Evolutionary conservation across 1,140 invertebrate species (phyloP).

Genomic region (Achroia grisella): DNA sequence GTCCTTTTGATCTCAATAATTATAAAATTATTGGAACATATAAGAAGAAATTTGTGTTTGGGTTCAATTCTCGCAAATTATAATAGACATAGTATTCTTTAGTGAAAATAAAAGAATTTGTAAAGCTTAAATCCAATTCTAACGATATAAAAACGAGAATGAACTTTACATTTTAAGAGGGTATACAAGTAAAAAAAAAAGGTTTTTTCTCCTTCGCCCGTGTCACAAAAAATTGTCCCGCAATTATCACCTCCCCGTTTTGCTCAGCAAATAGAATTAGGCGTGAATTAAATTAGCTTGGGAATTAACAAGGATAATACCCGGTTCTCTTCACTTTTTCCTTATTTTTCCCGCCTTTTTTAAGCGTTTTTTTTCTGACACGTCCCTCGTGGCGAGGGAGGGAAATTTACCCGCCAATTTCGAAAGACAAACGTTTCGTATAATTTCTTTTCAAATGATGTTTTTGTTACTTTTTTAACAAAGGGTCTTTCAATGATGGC

Average conservation of each 20-base stretch:
- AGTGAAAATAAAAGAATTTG: no score
- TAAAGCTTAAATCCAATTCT: no score
- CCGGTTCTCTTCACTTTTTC: conserved; percentile 41
- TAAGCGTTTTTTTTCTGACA: conserved; percentile 40
- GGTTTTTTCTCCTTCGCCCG: conserved; percentile 17
- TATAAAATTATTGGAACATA: no score
- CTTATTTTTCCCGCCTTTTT: conserved; percentile 52
- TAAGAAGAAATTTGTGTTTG: no score
- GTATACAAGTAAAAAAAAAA: conserved; percentile 4
- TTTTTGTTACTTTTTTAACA: conserved; percentile 16
- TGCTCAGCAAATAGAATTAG: conserved; percentile 69
- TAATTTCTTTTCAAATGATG: conserved; percentile 22
- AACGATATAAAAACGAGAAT: conserved; percentile 16
- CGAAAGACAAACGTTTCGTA: conserved; percentile 43
- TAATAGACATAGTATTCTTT: no score
- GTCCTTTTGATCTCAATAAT: no score
- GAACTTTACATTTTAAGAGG: conserved; percentile 7
- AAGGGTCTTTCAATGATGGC: neutral
- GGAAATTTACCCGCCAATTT: conserved; percentile 58
- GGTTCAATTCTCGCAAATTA: no score
- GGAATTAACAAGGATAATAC: conserved; percentile 71
- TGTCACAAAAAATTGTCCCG: conserved; percentile 49
- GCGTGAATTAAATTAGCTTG: conserved; percentile 67
- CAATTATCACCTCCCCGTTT: conserved; percentile 67
- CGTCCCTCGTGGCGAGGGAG: conserved; percentile 33